phyloP scores from a whole-genome alignment of 1,140 invertebrate genomes.

The Doryteuthis pealeii region DNA sequence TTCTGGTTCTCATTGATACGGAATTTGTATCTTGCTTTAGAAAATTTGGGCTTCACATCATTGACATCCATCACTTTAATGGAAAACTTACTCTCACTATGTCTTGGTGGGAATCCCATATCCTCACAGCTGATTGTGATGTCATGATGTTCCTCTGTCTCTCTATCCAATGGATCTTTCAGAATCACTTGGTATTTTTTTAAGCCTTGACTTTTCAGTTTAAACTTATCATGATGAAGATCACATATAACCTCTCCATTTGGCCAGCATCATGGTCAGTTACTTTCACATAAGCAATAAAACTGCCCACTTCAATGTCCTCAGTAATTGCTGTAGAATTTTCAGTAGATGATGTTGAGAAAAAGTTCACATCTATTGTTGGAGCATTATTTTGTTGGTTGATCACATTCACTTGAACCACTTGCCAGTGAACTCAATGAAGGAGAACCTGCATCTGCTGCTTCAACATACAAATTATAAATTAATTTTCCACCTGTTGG shows the following conservation, averaged over 20 bases:
- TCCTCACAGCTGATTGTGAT: too few relatives aligned
- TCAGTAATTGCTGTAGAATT: conserved; percentile 91
- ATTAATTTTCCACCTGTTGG: conserved; percentile 84
- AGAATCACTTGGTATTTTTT: conserved; percentile 58
- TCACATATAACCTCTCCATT: conserved; percentile 53
- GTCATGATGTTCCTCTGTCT: too few relatives aligned
- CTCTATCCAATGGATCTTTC: conserved; percentile 63
- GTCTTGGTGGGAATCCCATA: too few relatives aligned
- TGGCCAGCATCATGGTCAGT: conserved; percentile 55
- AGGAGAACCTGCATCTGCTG: conserved; percentile 71
- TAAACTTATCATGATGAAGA: conserved; percentile 25
- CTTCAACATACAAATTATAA: conserved; percentile 85
- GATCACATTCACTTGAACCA: conserved; percentile 83
- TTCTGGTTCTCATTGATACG: too few relatives aligned
- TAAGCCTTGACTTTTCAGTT: conserved; percentile 17
- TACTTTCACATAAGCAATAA: conserved; percentile 72
- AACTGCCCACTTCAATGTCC: conserved; percentile 79
- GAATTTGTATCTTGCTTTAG: too few relatives aligned
- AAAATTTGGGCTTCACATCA: too few relatives aligned
- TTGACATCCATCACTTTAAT: too few relatives aligned
- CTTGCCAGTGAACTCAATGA: conserved; percentile 84
- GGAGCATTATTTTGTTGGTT: conserved; percentile 94
- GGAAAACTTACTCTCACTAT: too few relatives aligned
- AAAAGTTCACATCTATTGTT: conserved; percentile 43
- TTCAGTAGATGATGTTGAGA: conserved; percentile 79